Base-by-base conservation (phyloP, 2,888 invertebrate species). In the Ichneumon xanthorius region DNA sequence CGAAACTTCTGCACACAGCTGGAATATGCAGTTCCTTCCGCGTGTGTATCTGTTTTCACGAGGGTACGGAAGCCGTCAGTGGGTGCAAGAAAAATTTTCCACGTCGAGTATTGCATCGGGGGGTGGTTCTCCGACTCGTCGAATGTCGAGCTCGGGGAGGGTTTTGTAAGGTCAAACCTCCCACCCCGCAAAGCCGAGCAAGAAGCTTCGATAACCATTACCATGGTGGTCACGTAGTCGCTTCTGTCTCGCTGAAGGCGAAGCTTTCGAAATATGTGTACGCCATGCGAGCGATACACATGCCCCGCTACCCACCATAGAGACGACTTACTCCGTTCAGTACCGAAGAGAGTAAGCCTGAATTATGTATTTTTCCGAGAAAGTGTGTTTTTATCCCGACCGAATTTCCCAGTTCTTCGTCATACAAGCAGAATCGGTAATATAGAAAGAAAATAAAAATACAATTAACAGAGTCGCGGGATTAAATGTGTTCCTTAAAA, bases 171-270 rank as follows among this genome's bases (percentile, higher is more conserved):
- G 88, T 85, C 84, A 77, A 73, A 73, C 80, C 63, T 71, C 37
- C 53, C 76, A 67, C 61, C 7, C 22, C 11, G 50, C 55, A 48
- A 68, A 80, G 75, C 75, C 70, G 68, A 65, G 82, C 53, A 79
- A 83, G 82, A 77, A 77, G 68, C 72, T 86, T 78, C 81, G 77
- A 85, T 84, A 48, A 85, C 81, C 55, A 86, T 87, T 86, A 78
- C 70, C 82, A 88, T 87, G 85, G 76, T 79, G 87, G 88, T 88
- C 88, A 88, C 88, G 88, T 87, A 85, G 68, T 76, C 72, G 79
- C 83, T 81, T 81, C 84, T 85, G 83, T 79, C 83, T 82, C 75
- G 78, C 30, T 78, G 80, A 58, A 80, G 85, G 53, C 76, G 67
- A 80, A 80, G 82, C 82, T 80, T 80, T 80, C 79, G 61, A 80